These are phyloP conservation scores for Aurelia sp. DNA, from an alignment of 30 jellyfish, hydroid and myxozoan species.

Conservation along the genomic window DNA sequence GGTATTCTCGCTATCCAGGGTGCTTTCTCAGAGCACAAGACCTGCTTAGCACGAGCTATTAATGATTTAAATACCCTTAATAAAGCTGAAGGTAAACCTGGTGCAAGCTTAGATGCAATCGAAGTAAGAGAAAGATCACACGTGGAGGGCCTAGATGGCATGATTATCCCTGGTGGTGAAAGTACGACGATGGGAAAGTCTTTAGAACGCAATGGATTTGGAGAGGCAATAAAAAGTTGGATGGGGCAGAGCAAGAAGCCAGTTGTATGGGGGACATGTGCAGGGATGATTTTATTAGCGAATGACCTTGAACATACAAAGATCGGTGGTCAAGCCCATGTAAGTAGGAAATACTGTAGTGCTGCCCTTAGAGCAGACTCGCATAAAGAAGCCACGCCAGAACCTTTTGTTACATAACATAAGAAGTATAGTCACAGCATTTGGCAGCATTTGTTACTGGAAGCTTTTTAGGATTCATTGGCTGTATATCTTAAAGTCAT, in stretches of 20 bases:
- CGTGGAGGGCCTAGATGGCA: conserved; percentile 74
- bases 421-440: too few relatives aligned
- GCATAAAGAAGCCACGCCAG: too few relatives aligned
- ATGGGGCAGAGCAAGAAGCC: conserved; percentile 56
- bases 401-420: too few relatives aligned
- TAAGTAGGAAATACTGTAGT: too few relatives aligned
- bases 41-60: conserved; percentile 54
- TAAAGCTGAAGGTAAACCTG: neutral
- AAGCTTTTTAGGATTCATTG: neutral
- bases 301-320: conserved; percentile 55
- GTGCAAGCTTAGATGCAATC: conserved; percentile 13
- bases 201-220: conserved; percentile 64
- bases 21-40: conserved; percentile 88
- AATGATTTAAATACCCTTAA: neutral
- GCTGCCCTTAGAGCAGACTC: too few relatives aligned
- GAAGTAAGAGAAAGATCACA: conserved; percentile 62
- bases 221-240: conserved; percentile 62
- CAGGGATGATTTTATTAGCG: conserved; percentile 93
- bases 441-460: too few relatives aligned
- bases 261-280: conserved; percentile 97
- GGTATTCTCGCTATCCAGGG: conserved; percentile 98
- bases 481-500: too few relatives aligned
- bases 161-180: conserved; percentile 97
- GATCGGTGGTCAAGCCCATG: conserved; percentile 84
- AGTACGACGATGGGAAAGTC: conserved; percentile 89